A percentile compares a stretch with the other conserved stretches of the same genome.
Evolutionary conservation across 1,140 invertebrate species (phyloP).

Genomic region (Muscidifurax raptorellus): DNA sequence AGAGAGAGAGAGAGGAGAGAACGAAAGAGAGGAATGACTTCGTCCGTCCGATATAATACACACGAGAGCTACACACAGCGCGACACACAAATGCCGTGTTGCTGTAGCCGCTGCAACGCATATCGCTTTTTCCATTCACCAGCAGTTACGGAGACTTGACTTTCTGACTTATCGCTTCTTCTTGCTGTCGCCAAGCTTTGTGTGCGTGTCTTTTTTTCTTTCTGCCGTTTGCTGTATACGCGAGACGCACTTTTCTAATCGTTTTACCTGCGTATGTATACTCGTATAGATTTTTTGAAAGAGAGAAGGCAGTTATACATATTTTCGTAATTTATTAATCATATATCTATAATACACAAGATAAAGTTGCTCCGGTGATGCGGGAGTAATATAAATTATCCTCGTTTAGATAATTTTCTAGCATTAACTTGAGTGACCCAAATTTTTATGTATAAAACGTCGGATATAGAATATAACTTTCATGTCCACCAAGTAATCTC

Average conservation of each 20-base stretch:
- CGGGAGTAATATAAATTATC: no score
- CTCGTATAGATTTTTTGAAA: no score
- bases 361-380: no score
- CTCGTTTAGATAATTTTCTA: no score
- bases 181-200: not conserved
- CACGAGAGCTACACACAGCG: not conserved
- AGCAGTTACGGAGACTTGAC: conserved; percentile 4
- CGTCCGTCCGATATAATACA: conserved; percentile 49
- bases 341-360: no score
- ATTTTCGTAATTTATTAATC: no score
- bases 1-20: conserved; percentile 12
- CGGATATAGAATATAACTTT: not conserved
- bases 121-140: not conserved
- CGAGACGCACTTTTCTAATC: no score
- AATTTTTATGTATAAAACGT: not conserved
- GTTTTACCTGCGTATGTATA: no score
- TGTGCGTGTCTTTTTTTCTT: not conserved
- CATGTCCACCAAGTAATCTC: not conserved
- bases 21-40: conserved; percentile 61
- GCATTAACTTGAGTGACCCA: no score
- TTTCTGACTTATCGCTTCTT: not conserved
- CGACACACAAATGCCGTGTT: not conserved
- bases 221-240: no score
- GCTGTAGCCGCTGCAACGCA: not conserved
- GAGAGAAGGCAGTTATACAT: no score